Evolutionary conservation across 2,888 invertebrate species (phyloP), one percentile per base, ranked within the genome.

Genomic region (Pollenia amentaria): DNA sequence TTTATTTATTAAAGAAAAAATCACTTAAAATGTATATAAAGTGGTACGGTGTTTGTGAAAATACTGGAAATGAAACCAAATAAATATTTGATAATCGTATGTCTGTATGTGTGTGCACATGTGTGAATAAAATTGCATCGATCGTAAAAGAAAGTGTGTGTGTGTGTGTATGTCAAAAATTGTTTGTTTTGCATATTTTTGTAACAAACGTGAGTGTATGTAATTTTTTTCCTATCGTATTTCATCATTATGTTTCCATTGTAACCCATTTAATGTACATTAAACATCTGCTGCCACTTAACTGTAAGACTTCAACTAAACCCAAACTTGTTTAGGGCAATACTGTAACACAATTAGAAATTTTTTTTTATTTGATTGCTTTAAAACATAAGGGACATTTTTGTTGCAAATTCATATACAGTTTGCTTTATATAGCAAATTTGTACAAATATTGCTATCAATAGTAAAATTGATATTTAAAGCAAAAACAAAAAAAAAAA

Each of bases 251-350:
- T 76, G 12, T 62, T 44, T 14, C 65, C 65, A 51, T 65, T 78
- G 38, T 57, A 78, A 73, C 40, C 65, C 73, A 79, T 84, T 65
- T 38, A 77, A 48, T 65, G 70, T 29, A 55, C 18, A 65, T 83
- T 83, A 67, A 73, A 78, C 84, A 84, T 72, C 72, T 84, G 78
- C 65, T 65, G 42, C 65, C 18, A 65, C 46, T 77, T 72, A 57
- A 65, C 11, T n/a, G 18, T 75, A 82, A 29, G 29, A n/a, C 10
- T 55, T 6, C 16, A 16, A 60, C 69, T 21, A 7, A 76, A 51
- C 2, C 8, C 3, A 14, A 11, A 69, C 21, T 51, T 44, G 16
- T 40, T 79, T 48, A 51, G 18, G n/a, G 12, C 2, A 16, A 29
- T 57, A 29, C 6, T 57, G n/a, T 4, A 48, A 62, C 38, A 38